These are phyloP conservation scores for Silurus asotus DNA, from an alignment of 2,113 vertebrate genomes.

Conservation along the genomic window DNA sequence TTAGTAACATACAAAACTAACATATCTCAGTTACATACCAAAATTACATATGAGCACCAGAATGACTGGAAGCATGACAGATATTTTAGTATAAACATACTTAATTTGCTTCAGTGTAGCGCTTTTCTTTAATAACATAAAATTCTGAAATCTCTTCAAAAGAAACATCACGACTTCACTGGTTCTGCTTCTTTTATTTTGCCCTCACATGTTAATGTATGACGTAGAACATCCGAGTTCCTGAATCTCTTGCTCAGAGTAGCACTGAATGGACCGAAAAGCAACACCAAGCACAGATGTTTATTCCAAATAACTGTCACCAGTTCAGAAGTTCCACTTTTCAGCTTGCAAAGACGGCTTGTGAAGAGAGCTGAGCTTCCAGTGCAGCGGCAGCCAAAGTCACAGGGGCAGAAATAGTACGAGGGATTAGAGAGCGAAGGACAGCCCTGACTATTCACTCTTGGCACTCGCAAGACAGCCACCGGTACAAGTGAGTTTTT, in stretches of 20 bases:
- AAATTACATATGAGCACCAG: background rate
- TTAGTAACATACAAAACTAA: no score
- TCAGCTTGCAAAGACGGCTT: constrained; percentile 41
- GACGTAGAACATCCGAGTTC: background rate
- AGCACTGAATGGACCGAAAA: constrained; percentile 4
- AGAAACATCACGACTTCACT: background rate
- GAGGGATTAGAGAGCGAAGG: constrained; percentile 77
- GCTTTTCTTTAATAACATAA: background rate
- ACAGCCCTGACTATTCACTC: constrained; percentile 77
- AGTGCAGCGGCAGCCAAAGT: constrained; percentile 78
- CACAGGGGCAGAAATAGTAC: constrained; percentile 79
- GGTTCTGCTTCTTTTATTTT: background rate
- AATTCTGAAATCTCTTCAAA: background rate
- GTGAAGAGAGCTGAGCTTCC: constrained; percentile 67
- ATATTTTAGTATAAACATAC: background rate
- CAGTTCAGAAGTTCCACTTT: constrained; percentile 52
- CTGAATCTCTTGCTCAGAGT: constrained; percentile 4
- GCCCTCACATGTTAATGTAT: background rate
- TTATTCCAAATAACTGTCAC: constrained; percentile 48
- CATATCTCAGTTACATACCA: no score
- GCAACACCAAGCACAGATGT: constrained; percentile 50
- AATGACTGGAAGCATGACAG: background rate
- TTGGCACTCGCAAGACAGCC: constrained; percentile 77
- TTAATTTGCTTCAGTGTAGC: background rate
- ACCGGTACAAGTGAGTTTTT: constrained; percentile 76